Evolutionary conservation across 2,797 vertebrate species (phyloP).

Genomic region (Monodelphis domestica): DNA sequence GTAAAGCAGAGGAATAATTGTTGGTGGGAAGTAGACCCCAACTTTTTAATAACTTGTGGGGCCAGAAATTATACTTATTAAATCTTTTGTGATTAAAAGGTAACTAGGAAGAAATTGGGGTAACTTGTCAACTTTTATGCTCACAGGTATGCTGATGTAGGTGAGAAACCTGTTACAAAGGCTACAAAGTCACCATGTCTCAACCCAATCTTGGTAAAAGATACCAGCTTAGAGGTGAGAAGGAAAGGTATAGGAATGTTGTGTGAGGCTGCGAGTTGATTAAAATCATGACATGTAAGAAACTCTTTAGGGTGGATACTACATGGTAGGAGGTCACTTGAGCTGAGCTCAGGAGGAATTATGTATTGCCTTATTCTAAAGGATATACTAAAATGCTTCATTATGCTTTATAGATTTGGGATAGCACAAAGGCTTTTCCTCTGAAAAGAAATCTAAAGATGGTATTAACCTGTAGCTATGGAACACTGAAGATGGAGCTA

Average conservation of each 20-base stretch:
- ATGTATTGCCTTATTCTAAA: not conserved
- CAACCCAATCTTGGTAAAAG: not conserved
- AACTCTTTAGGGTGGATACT: not conserved
- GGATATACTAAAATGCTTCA: not conserved
- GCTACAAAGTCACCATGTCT: not conserved
- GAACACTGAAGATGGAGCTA: not conserved
- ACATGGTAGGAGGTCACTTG: not conserved
- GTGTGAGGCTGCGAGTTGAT: not conserved
- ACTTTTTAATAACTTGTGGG: not conserved
- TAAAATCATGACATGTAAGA: not conserved
- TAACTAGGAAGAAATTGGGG: not conserved
- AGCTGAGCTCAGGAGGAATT: not conserved
- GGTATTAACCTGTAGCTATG: not conserved
- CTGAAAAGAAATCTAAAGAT: no score
- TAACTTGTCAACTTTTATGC: not conserved
- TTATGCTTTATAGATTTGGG: not conserved
- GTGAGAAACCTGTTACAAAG: not conserved
- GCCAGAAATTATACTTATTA: not conserved
- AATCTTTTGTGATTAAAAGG: not conserved
- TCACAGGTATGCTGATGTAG: not conserved
- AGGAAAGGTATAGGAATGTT: not conserved
- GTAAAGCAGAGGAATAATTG: not conserved
- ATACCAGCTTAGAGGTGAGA: not conserved
- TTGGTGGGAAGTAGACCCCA: not conserved
- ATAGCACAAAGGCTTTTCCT: not conserved